Conservation (phyloP, 1,140 invertebrate species). For the Scylla paramamosain region DNA sequence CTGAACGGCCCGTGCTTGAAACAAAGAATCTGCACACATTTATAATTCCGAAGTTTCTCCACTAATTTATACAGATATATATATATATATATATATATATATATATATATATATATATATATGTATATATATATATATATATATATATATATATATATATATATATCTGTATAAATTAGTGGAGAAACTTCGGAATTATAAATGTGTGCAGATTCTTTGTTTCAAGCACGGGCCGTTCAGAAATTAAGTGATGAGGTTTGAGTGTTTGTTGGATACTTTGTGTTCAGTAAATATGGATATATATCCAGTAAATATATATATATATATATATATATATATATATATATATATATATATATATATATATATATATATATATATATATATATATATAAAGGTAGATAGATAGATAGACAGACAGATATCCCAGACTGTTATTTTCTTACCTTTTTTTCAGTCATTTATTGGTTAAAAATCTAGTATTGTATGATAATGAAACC, state of each 20-base stretch:
- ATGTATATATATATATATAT: slow-evolving; percentile 50
- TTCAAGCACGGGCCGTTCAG: not conserved
- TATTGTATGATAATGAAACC: too few relatives aligned
- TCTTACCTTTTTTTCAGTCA: too few relatives aligned
- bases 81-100: slow-evolving; percentile 47
- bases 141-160: slow-evolving; percentile 47
- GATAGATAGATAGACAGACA: too few relatives aligned
- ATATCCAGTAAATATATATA: not conserved
- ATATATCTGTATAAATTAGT: not conserved
- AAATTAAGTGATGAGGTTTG: too few relatives aligned
- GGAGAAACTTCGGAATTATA: not conserved
- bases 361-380: not conserved
- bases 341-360: not conserved
- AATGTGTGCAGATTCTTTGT: slow-evolving; percentile 2
- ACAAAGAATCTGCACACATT: slow-evolving; percentile 2
- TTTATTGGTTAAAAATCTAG: too few relatives aligned
- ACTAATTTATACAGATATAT: not conserved
- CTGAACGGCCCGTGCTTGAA: not conserved
- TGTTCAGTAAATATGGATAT: not conserved
- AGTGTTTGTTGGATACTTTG: not conserved
- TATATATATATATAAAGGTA: not conserved
- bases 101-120: slow-evolving; percentile 52
- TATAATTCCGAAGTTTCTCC: not conserved
- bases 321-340: not conserved
- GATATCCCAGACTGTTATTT: too few relatives aligned